Base-by-base conservation (phyloP, 2,888 invertebrate genomes). In the Drosophila eohydei region DNA sequence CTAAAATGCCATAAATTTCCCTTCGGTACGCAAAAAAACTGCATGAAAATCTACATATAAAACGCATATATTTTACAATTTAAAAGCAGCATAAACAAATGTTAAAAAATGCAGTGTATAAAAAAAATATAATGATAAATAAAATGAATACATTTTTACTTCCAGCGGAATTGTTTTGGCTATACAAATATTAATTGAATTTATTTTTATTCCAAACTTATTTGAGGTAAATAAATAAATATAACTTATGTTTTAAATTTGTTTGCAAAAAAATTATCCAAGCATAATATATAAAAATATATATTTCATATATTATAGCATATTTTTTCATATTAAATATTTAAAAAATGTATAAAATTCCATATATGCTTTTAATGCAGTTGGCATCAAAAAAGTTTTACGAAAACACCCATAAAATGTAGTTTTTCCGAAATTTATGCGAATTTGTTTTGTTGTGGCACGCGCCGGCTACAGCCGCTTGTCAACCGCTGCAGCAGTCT, bases 401-500 rank as follows among this genome's bases (percentile, higher is more conserved):
- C 28, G 5, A 34, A 50, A 34, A 12, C 4, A 21, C 12, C 21
- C 32, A 16, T 34, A 50, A 46, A 50, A 50, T 50, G 9, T 21
- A 50, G 32, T 50, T 50, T 50, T 34, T 34, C 0, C 16, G 2
- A 50, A 50, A 34, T 50, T 34, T 50, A 50, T 50, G 50, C 11
- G 50, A 50, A 21, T 50, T 21, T 34, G 50, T 50, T 50, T 50
- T 50, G 32, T 16, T 48, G 46, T 9, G 11, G 30, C 48, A 32
- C 16, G 16, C 16, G 16, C 48, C 9, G 30, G 9, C 16, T 3
- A 16, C 30, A 1, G 16, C n/a, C 9, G 30, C 30, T 48, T 50
- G 50, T 32, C 50, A 32, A 12, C 32, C 50, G 50, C 50, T 21
- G 50, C 50, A 34, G 50, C 32, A 34, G 50, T 50, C 32, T 34